Evolutionary conservation across 2,113 vertebrate genomes (phyloP).

Genomic region (Daboia siamensis): DNA sequence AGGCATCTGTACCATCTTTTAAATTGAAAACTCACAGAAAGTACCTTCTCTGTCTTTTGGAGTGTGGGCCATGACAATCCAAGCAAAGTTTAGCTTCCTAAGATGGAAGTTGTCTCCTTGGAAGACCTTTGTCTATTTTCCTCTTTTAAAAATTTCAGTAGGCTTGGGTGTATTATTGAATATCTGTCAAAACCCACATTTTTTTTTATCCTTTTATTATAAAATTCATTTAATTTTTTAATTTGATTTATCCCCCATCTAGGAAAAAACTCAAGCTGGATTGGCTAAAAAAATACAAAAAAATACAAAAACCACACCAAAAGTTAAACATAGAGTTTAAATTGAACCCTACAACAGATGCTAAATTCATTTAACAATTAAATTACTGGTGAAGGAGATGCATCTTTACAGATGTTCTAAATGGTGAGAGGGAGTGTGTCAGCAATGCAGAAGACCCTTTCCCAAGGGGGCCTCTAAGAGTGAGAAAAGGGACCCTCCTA

Average conservation of each 20-base stretch:
- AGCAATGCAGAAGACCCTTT: background rate
- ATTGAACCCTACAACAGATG: background rate
- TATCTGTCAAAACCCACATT: background rate
- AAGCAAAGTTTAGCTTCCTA: background rate
- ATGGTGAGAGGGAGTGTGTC: background rate
- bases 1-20: background rate
- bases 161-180: background rate
- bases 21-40: background rate
- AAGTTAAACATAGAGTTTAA: background rate
- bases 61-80: background rate
- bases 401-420: background rate
- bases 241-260: background rate
- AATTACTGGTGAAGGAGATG: background rate
- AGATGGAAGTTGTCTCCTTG: background rate
- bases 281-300: background rate
- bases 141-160: background rate
- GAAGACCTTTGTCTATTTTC: background rate
- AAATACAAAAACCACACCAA: background rate
- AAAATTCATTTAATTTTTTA: background rate
- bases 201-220: background rate
- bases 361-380: background rate
- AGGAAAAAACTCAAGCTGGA: background rate
- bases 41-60: background rate
- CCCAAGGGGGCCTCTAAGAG: background rate
- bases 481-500: background rate